Percentiles rank a stretch among this genome's conserved stretches.
Conservation (phyloP, 1,140 invertebrate genomes). For the Phortica variegata region DNA sequence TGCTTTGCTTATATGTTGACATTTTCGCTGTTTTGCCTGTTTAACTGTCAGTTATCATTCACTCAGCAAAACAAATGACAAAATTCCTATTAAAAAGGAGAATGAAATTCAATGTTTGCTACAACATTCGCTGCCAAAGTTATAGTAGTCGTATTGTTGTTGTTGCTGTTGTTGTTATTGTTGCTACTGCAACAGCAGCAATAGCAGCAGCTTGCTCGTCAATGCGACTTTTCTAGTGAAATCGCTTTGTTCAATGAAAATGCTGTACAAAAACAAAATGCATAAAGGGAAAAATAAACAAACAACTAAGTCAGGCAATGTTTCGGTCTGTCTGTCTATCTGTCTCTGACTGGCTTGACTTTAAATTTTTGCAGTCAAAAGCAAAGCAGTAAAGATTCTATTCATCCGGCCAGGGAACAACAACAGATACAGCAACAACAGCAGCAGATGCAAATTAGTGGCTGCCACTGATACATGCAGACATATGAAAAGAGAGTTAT, state of each 20-base stretch:
- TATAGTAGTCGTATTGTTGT: slow-evolving; percentile 6
- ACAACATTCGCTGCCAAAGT: slow-evolving; percentile 19
- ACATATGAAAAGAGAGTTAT: no score
- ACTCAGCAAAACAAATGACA: slow-evolving; percentile 35
- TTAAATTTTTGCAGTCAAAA: no score
- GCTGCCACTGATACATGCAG: neutral
- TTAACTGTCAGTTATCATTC: slow-evolving; percentile 51
- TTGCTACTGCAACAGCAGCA: no score
- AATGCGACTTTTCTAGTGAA: neutral
- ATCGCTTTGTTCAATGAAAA: slow-evolving; percentile 2
- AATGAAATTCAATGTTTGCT: slow-evolving; percentile 31
- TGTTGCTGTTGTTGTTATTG: slow-evolving; percentile 9
- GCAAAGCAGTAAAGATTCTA: neutral
- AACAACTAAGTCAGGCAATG: no score
- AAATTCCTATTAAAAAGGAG: slow-evolving; percentile 12
- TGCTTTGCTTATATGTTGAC: slow-evolving; percentile 1
- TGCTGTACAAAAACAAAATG: no score
- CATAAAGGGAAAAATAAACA: no score
- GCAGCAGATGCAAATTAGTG: slow-evolving; percentile 25
- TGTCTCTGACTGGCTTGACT: no score
- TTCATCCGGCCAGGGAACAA: neutral
- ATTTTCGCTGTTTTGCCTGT: slow-evolving; percentile 20
- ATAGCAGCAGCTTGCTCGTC: neutral
- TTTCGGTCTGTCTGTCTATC: no score
- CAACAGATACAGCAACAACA: slow-evolving; percentile 15